These are phyloP conservation scores for Holotrichia oblita DNA, from an alignment of 1,140 invertebrate species.

Conservation along the genomic window DNA sequence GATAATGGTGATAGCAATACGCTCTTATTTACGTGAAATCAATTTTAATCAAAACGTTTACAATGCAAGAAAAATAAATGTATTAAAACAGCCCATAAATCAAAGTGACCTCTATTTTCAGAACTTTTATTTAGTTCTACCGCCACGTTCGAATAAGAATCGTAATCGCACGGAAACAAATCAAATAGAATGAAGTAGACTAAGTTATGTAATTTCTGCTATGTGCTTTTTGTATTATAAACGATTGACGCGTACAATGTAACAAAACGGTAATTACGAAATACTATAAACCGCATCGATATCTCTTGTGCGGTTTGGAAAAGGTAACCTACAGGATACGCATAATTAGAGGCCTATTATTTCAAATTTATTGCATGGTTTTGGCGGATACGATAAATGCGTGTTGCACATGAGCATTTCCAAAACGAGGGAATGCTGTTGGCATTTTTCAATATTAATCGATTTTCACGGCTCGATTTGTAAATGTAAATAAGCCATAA, in stretches of 20 bases:
- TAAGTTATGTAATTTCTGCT: background rate
- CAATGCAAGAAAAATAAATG: too few relatives aligned
- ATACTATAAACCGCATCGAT: background rate
- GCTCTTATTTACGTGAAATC: too few relatives aligned
- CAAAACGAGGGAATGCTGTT: background rate
- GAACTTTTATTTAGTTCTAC: too few relatives aligned
- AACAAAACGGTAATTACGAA: background rate
- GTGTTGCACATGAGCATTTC: background rate
- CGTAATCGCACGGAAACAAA: background rate
- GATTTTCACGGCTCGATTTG: background rate
- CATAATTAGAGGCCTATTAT: background rate
- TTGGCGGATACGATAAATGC: background rate
- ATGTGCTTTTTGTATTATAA: background rate
- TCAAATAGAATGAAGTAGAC: background rate
- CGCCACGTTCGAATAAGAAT: too few relatives aligned
- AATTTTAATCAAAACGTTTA: too few relatives aligned
- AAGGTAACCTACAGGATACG: constrained; percentile 14
- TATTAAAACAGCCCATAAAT: too few relatives aligned
- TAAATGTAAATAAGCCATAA: background rate
- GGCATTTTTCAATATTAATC: background rate
- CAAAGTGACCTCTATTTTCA: too few relatives aligned
- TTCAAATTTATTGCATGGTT: background rate
- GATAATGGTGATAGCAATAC: too few relatives aligned
- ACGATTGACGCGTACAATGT: background rate
- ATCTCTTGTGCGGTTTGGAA: constrained; percentile 7